A percentile compares a stretch with the other conserved stretches of the same genome.
Conservation (phyloP, 64 coral and sea anemone species). For the Montipora foliosa region DNA sequence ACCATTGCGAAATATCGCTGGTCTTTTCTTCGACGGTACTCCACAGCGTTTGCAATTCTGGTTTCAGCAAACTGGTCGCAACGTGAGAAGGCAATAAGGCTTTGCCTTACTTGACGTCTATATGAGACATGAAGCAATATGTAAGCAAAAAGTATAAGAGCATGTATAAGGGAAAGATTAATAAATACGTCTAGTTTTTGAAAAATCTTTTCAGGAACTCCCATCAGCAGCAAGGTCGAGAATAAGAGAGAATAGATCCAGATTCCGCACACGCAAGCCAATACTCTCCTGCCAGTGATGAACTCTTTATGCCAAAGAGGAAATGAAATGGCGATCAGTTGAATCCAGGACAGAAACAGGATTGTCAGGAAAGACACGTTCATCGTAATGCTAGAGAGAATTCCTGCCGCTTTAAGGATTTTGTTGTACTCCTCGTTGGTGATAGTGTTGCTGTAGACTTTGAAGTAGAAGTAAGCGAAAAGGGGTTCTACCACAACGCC, state of each 20-base stretch:
- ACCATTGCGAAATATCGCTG: constrained; percentile 66
- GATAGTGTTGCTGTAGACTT: constrained; percentile 17
- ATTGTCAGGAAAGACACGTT: constrained; percentile 84
- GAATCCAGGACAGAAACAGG: constrained; percentile 76
- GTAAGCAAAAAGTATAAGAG: constrained; percentile 65
- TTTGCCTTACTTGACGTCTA: constrained; percentile 46
- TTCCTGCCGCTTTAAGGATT: constrained; percentile 35
- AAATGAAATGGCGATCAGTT: constrained; percentile 72
- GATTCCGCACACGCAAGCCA: constrained; percentile 23
- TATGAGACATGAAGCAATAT: constrained; percentile 60
- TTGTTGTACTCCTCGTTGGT: constrained; percentile 20
- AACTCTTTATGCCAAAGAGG: constrained; percentile 66
- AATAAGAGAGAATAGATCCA: constrained; percentile 71
- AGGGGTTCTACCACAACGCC: constrained; percentile 67
- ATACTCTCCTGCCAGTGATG: constrained; percentile 30
- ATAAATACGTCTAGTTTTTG: constrained; percentile 76
- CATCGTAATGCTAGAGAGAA: constrained; percentile 79
- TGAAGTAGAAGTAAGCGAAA: constrained; percentile 68
- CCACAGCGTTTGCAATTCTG: background rate
- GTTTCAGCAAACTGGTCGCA: background rate
- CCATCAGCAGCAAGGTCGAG: constrained; percentile 49
- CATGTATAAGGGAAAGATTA: constrained; percentile 48
- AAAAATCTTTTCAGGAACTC: constrained; percentile 62
- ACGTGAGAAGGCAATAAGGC: background rate
- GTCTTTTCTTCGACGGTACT: constrained; percentile 22